Evolutionary conservation across 2,113 vertebrate species (phyloP).

Genomic region (Panurus biarmicus): DNA sequence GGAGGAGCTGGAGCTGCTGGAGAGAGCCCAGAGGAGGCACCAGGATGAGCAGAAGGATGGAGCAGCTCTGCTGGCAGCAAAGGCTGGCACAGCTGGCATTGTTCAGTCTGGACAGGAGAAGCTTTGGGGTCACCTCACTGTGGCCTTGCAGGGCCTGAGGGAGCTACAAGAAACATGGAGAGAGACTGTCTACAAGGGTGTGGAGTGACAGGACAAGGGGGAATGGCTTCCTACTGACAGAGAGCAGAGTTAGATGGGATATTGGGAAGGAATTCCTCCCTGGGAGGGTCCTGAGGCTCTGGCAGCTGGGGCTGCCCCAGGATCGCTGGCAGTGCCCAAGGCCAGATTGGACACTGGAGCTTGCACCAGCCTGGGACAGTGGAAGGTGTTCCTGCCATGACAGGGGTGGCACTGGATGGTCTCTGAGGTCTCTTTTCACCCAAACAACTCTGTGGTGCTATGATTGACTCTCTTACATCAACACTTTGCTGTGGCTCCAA

Average conservation of each 20-base stretch:
- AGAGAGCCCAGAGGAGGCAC: neutral
- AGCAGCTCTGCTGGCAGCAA: neutral
- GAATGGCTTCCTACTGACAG: fast-evolving
- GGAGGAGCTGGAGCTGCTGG: neutral
- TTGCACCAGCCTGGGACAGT: neutral
- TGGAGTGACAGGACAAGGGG: neutral
- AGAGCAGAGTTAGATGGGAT: fast-evolving
- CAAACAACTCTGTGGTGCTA: neutral
- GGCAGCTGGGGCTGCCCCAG: neutral
- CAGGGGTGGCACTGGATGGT: neutral
- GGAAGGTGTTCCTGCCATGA: neutral
- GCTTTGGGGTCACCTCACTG: fast-evolving
- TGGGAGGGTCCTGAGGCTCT: fast-evolving
- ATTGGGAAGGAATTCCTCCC: fast-evolving
- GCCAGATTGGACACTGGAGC: neutral
- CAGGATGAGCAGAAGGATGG: neutral
- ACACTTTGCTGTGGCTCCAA: neutral
- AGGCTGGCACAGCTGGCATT: neutral
- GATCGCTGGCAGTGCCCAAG: neutral
- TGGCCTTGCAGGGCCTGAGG: neutral
- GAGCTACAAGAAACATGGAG: fast-evolving
- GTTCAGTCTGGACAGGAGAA: neutral
- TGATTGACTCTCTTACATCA: neutral
- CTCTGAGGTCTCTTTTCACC: neutral
- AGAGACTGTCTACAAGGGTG: neutral